phyloP scores from a whole-genome alignment of 2,113 vertebrate genomes.

The Cranoglanis bouderius region DNA sequence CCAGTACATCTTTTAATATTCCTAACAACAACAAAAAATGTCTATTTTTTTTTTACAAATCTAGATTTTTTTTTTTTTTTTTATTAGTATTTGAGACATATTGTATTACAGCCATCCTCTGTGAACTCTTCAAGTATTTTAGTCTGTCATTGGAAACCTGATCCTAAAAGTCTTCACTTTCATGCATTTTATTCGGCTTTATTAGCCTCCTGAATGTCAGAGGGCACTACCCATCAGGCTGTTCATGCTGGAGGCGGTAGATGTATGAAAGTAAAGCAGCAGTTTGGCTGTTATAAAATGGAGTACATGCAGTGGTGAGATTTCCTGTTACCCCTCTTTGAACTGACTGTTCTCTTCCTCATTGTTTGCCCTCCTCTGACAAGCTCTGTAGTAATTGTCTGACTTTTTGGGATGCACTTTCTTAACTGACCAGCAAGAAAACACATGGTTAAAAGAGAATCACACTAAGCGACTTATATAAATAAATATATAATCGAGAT shows the following conservation, averaged over 20 bases:
- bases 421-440: not conserved
- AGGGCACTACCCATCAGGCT: conserved; percentile 45
- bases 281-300: conserved; percentile 55
- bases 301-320: conserved; percentile 48
- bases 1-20: not conserved
- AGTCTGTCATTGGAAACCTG: not conserved
- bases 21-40: not conserved
- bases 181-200: conserved; percentile 48
- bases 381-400: not conserved
- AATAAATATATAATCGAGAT: not conserved
- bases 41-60: not conserved
- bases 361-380: not conserved
- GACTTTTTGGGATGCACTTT: not conserved
- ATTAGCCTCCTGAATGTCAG: conserved; percentile 48
- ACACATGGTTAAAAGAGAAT: not conserved
- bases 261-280: conserved; percentile 56
- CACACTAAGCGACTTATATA: not conserved
- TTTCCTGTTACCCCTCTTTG: conserved; percentile 47
- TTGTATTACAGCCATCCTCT: not conserved
- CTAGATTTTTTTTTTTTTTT: no score
- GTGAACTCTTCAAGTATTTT: not conserved
- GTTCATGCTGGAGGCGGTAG: conserved; percentile 40
- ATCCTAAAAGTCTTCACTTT: conserved; percentile 34
- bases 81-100: not conserved
- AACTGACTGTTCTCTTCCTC: conserved; percentile 26